phyloP scores from a whole-genome alignment of 2,888 invertebrate genomes.

The Tenthredo amoena region DNA sequence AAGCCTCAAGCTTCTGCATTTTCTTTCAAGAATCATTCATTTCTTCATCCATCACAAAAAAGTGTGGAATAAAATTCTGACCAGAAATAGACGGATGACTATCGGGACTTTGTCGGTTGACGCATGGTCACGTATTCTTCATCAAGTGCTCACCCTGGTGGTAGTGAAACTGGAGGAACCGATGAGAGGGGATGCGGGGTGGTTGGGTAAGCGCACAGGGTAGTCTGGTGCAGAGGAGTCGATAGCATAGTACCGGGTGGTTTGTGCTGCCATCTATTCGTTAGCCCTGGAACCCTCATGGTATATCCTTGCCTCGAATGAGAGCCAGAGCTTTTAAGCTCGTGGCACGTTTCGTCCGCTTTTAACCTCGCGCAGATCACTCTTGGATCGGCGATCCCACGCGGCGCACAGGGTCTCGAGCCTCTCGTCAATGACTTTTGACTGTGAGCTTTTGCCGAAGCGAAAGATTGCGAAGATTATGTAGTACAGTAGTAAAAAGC shows the following conservation, averaged over 20 bases:
- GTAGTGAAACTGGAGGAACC: conserved; percentile 55
- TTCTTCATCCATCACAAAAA: background rate
- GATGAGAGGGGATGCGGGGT: conserved; percentile 51
- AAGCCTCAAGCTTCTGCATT: background rate
- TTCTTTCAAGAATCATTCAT: background rate
- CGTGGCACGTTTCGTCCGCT: background rate
- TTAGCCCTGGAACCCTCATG: background rate
- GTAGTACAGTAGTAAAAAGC: background rate
- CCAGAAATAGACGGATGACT: background rate
- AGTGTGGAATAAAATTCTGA: background rate
- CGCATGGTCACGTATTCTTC: conserved; percentile 9
- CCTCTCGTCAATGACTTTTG: background rate
- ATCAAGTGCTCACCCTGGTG: conserved; percentile 42
- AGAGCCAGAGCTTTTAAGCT: conserved; percentile 20
- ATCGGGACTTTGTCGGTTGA: background rate
- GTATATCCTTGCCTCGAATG: background rate
- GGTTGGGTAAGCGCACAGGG: conserved; percentile 54
- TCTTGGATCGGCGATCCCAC: background rate
- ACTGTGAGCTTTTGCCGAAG: background rate
- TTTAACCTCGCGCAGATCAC: conserved; percentile 24
- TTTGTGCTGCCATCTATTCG: conserved; percentile 59
- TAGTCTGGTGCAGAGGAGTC: conserved; percentile 68
- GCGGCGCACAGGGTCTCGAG: background rate
- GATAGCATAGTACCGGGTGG: conserved; percentile 64
- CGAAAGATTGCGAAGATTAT: background rate